These are phyloP conservation scores for Argyresthia goedartella DNA, from an alignment of 2,888 invertebrate genomes.

Conservation along the genomic window DNA sequence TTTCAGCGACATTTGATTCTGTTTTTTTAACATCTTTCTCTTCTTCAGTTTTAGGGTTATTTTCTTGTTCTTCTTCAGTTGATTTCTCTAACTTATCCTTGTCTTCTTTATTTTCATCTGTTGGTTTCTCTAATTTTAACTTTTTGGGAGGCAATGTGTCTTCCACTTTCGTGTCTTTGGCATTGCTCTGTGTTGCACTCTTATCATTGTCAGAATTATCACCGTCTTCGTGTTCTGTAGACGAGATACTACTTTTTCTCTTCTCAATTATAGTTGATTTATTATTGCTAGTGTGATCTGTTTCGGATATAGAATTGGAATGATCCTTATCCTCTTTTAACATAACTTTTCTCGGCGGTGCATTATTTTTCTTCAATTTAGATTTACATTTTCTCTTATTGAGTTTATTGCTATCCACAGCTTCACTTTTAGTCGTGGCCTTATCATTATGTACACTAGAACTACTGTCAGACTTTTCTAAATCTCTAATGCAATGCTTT, in stretches of 20 bases:
- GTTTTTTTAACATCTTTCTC: constrained; percentile 23
- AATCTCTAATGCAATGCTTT: constrained; percentile 51
- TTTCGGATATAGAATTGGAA: constrained; percentile 35
- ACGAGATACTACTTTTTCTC: constrained; percentile 57
- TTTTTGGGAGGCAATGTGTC: constrained; percentile 53
- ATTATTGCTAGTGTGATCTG: constrained; percentile 45
- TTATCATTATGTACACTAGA: constrained; percentile 39
- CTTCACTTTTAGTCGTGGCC: constrained; percentile 38
- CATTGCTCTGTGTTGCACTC: background rate
- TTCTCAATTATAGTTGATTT: constrained; percentile 57
- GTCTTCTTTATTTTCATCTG: constrained; percentile 28
- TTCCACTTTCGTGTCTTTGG: constrained; percentile 28
- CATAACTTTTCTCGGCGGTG: constrained; percentile 28
- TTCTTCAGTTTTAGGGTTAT: background rate
- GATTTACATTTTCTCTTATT: constrained; percentile 43
- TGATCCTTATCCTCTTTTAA: constrained; percentile 35
- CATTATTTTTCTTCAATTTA: constrained; percentile 48
- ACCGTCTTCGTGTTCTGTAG: constrained; percentile 44
- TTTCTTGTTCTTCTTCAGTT: background rate
- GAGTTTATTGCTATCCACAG: constrained; percentile 28
- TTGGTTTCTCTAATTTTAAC: constrained; percentile 46
- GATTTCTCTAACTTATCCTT: background rate
- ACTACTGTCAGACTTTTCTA: constrained; percentile 40
- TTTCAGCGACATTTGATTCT: constrained; percentile 10
- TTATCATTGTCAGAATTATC: constrained; percentile 17